Evolutionary conservation across 37 sponge, comb jelly and placozoan genomes (phyloP).

Genomic region (Agelas oroides): DNA sequence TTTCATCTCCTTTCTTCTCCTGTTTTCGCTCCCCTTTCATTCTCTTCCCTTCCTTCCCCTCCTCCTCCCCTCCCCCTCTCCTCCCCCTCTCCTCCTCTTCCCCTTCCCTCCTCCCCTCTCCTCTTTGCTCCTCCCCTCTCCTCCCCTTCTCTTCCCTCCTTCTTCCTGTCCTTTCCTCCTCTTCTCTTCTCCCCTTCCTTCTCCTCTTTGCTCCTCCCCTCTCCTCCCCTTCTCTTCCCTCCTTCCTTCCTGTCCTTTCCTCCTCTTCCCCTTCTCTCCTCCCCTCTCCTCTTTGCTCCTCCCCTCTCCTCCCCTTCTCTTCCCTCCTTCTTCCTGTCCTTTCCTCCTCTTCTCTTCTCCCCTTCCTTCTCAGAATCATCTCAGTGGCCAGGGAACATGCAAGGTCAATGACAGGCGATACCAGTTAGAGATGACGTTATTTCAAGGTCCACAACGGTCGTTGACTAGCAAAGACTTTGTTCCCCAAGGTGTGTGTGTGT

Average conservation of each 20-base stretch:
- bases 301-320: slow-evolving; percentile 8
- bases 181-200: slow-evolving; percentile 7
- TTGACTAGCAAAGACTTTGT: slow-evolving; percentile 25
- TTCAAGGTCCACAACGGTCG: slow-evolving; percentile 3
- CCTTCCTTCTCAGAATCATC: neutral
- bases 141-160: no score
- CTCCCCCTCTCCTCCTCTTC: neutral
- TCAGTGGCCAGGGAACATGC: slow-evolving; percentile 26
- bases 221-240: no score
- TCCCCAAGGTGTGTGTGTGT: slow-evolving; percentile 65
- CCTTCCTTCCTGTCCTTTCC: no score
- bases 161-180: no score
- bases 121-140: no score
- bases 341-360: neutral
- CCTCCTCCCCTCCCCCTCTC: no score
- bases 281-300: no score
- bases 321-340: neutral
- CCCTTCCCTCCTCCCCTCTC: neutral
- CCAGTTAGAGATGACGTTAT: slow-evolving; percentile 28
- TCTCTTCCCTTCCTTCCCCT: no score
- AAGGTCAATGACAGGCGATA: neutral
- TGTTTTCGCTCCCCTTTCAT: no score
- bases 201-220: no score
- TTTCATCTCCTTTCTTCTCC: neutral
- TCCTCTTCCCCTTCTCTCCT: slow-evolving; percentile 8